These are phyloP conservation scores for Ceuthmochares aereus DNA, from an alignment of 2,113 vertebrate species.

Conservation along the genomic window DNA sequence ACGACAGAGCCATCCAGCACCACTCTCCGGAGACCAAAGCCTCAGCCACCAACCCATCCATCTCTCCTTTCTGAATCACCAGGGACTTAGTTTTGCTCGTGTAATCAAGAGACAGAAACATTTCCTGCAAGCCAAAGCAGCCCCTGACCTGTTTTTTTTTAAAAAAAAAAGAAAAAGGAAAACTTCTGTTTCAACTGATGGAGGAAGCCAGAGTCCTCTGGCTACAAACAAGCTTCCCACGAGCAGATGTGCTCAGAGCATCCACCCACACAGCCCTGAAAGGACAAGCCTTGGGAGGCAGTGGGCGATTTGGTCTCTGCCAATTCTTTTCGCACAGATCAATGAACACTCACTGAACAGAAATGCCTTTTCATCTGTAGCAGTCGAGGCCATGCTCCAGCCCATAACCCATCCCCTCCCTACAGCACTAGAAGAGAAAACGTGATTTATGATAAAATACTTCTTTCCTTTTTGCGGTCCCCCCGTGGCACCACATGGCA, in stretches of 20 bases:
- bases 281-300: not conserved
- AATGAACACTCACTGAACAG: not conserved
- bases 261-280: conserved; percentile 10
- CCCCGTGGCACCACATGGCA: not conserved
- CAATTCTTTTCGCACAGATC: conserved; percentile 57
- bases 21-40: not conserved
- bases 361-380: conserved; percentile 12
- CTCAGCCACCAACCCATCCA: not conserved
- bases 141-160: not conserved
- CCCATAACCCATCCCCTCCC: not conserved
- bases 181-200: not conserved
- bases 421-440: not conserved
- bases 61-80: not conserved
- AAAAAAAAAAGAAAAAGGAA: not conserved
- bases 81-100: not conserved
- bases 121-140: not conserved
- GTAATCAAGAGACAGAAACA: accelerated
- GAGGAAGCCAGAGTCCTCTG: not conserved
- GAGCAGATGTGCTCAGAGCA: conserved; percentile 29
- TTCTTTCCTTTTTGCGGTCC: not conserved
- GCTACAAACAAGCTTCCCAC: conserved; percentile 25
- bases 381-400: accelerated
- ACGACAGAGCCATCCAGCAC: accelerated
- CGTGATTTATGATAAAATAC: not conserved
- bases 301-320: not conserved